phyloP scores from a whole-genome alignment of 1,140 invertebrate species.

The Wiebesia pumilae region DNA sequence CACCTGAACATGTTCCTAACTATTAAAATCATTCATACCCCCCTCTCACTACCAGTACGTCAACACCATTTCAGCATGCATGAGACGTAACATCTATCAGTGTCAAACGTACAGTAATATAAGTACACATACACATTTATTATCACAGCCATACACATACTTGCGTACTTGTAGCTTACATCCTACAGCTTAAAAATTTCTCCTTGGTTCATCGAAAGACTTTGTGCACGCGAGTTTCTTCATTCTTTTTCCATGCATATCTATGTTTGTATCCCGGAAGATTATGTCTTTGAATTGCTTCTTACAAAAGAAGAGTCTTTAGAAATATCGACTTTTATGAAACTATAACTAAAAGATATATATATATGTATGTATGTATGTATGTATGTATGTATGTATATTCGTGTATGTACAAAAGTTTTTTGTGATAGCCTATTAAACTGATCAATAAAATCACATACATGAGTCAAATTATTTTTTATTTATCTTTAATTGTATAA shows the following conservation, averaged over 20 bases:
- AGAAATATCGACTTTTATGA: slow-evolving; percentile 28
- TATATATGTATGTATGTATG: too few species aligned
- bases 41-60: not conserved
- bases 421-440: not conserved
- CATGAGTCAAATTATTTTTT: not conserved
- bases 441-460: not conserved
- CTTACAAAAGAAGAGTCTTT: not conserved
- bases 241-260: not conserved
- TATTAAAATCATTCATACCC: slow-evolving; percentile 17
- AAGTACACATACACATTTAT: too few species aligned
- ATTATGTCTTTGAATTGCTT: slow-evolving; percentile 6
- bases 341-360: slow-evolving; percentile 33
- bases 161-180: not conserved
- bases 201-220: slow-evolving; percentile 22
- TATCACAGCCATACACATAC: not conserved
- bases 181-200: slow-evolving; percentile 31
- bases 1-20: not conserved
- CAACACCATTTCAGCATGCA: slow-evolving; percentile 15
- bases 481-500: too few species aligned
- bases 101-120: not conserved
- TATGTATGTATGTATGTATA: too few species aligned
- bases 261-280: not conserved
- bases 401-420: not conserved
- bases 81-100: slow-evolving; percentile 21
- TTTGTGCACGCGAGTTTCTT: slow-evolving; percentile 31